Conservation (phyloP, 2,888 invertebrate genomes). For the Yponomeuta plumbellus region DNA sequence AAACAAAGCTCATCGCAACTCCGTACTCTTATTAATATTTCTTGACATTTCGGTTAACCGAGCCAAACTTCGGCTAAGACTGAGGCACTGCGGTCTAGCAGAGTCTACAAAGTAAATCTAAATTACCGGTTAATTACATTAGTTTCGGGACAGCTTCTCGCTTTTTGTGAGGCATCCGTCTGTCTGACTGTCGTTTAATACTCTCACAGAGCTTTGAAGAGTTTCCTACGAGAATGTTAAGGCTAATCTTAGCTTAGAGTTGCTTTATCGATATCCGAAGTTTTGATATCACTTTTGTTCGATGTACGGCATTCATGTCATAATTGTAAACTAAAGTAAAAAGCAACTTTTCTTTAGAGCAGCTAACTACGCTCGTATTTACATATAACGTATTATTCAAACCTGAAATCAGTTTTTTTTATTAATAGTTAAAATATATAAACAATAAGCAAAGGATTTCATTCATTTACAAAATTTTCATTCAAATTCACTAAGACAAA, state of each 20-base stretch:
- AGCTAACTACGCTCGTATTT: too few relatives aligned
- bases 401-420: too few relatives aligned
- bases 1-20: neutral
- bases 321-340: too few relatives aligned
- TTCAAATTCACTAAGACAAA: too few relatives aligned
- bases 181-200: neutral
- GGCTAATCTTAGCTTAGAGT: neutral
- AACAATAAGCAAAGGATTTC: too few relatives aligned
- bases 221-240: neutral
- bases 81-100: neutral
- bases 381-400: too few relatives aligned
- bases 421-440: too few relatives aligned
- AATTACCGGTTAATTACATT: slow-evolving; percentile 2
- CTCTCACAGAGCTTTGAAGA: neutral
- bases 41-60: neutral
- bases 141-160: neutral
- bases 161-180: neutral
- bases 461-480: too few relatives aligned
- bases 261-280: too few relatives aligned
- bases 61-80: neutral
- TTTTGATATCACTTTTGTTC: too few relatives aligned
- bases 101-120: neutral
- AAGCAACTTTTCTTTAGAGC: too few relatives aligned
- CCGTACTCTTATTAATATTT: neutral
- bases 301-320: too few relatives aligned